These are phyloP conservation scores for Diadegma fenestrale DNA, from an alignment of 2,888 invertebrate species.

Conservation along the genomic window DNA sequence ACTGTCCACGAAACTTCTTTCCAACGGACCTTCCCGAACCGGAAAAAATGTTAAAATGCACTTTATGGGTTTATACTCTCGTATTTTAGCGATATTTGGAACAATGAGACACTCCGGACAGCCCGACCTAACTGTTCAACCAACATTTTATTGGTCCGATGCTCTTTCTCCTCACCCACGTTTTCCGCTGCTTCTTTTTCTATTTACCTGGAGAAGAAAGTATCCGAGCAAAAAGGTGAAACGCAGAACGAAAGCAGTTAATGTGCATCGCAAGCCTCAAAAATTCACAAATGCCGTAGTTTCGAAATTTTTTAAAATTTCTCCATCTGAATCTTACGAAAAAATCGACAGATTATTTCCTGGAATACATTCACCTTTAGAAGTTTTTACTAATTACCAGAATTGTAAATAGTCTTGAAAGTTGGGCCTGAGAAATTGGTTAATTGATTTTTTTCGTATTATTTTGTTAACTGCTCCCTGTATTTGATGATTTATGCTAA, in stretches of 20 bases:
- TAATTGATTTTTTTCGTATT: too few species aligned
- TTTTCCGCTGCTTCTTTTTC: conserved; percentile 14
- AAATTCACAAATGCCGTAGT: not conserved
- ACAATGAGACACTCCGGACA: conserved; percentile 73
- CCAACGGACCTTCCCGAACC: conserved; percentile 5
- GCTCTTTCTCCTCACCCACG: conserved; percentile 14
- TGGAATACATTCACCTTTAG: not conserved
- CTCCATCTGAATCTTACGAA: not conserved
- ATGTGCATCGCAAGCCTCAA: not conserved
- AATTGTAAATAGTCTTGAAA: too few species aligned
- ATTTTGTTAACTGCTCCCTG: too few species aligned
- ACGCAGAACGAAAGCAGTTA: not conserved
- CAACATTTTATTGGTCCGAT: conserved; percentile 36
- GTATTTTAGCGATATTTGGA: conserved; percentile 80
- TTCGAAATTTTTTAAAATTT: not conserved
- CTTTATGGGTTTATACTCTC: conserved; percentile 79
- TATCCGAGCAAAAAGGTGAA: not conserved
- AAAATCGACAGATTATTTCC: not conserved
- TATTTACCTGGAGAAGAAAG: not conserved
- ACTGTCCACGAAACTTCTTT: conserved; percentile 1
- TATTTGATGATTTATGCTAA: too few species aligned
- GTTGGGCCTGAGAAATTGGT: too few species aligned
- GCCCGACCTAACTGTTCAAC: conserved; percentile 75
- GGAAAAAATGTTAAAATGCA: conserved; percentile 79
- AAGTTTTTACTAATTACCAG: not conserved